Evolutionary conservation across 1,140 invertebrate genomes (phyloP).

Genomic region (Drosophila tropicalis): DNA sequence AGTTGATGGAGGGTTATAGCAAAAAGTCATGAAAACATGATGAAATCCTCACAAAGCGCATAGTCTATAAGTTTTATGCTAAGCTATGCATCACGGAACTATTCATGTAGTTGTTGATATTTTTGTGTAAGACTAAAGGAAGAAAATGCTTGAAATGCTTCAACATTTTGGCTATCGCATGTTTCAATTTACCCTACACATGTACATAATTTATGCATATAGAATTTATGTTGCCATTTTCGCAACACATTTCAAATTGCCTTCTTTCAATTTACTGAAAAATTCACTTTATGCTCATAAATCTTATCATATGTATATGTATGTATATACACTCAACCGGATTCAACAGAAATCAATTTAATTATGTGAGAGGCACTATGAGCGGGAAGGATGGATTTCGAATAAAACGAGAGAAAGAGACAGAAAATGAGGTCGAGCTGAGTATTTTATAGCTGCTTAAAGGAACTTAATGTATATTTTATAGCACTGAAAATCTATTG

Average conservation of each 20-base stretch:
- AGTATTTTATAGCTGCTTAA: slow-evolving; percentile 47
- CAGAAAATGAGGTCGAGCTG: not conserved
- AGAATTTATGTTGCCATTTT: slow-evolving; percentile 69
- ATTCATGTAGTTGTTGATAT: not conserved
- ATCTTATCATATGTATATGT: slow-evolving; percentile 34
- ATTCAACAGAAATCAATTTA: slow-evolving; percentile 68
- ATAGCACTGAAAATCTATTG: slow-evolving; percentile 71
- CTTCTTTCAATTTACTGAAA: slow-evolving; percentile 68
- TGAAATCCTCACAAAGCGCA: slow-evolving; percentile 51
- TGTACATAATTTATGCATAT: slow-evolving; percentile 57
- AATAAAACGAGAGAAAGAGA: not conserved
- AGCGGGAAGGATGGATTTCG: not conserved
- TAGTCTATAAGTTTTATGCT: slow-evolving; percentile 65
- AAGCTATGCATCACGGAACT: slow-evolving; percentile 36
- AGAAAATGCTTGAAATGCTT: slow-evolving; percentile 57
- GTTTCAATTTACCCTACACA: slow-evolving; percentile 44
- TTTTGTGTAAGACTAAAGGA: not conserved
- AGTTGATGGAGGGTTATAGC: not conserved
- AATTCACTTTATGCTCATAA: slow-evolving; percentile 62
- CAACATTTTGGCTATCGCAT: slow-evolving; percentile 20
- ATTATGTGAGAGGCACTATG: slow-evolving; percentile 49
- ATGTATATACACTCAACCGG: not conserved
- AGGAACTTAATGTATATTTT: slow-evolving; percentile 74
- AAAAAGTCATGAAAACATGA: slow-evolving; percentile 8
- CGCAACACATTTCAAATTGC: slow-evolving; percentile 59